Evolutionary conservation across 2,113 vertebrate genomes (phyloP), one percentile per base, ranked within the genome.

Genomic region (Eidolon helvum): DNA sequence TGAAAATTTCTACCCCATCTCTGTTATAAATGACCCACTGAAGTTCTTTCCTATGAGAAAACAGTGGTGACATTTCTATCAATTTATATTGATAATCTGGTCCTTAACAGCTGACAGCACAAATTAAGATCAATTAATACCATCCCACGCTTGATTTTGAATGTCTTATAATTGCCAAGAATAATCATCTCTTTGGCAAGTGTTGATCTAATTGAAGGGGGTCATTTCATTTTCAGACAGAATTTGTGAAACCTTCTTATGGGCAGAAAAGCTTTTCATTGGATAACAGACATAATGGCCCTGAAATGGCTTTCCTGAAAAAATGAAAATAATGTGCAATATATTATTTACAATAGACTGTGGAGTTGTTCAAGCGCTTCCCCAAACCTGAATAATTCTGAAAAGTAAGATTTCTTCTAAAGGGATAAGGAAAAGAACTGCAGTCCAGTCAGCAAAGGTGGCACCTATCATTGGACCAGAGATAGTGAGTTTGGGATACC

Each of bases 231-330:
- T 72, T 83, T 91, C 74, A 77, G n/a, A 83, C 4, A 61, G n/a
- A 7, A 91, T 18, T 28, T 74, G 28, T 35, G 48, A 95, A 93
- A 88, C 21, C 5, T 38, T 79, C 45, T 72, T 85, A 18, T 33
- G 40, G 55, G 83, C 35, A 96, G 65, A 94, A 82, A 90, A 89
- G 1, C 5, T 61, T 94, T 80, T 74, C 15, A 1, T 48, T 87
- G 71, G 45, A 90, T 16, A 80, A 95, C 74, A 63, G 80, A 92
- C 95, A 86, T n/a, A 90, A 85, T 48, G n/a, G 28, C 18, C 59
- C 0, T 1, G 40, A 78, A 77, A 85, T 88, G 59, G 33, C 43
- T 95, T 90, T 61, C 9, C n/a, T 57, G 16, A 85, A 92, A 92
- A 95, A 90, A 77, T n/a, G 5, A 87, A 96, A 83, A 59, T 9